Conservation (phyloP, 2,888 invertebrate genomes). For the Calliscelio sp. region DNA sequence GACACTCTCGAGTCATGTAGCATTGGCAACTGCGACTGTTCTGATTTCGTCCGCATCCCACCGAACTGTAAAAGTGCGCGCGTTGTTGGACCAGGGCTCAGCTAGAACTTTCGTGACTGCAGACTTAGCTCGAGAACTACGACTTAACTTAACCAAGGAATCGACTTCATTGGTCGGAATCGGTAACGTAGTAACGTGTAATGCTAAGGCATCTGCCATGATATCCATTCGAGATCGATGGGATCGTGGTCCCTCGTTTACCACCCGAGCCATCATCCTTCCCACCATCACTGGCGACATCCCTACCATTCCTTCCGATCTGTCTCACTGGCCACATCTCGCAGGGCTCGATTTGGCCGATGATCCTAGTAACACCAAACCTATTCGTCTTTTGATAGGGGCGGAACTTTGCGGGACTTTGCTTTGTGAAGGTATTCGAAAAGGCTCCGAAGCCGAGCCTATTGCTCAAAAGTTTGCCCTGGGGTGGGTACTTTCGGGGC, state of each 20-base stretch:
- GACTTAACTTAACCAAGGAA: background rate
- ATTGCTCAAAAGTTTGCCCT: constrained; percentile 8
- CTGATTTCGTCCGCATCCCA: background rate
- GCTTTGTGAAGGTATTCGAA: background rate
- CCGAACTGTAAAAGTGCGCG: background rate
- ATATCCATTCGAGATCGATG: constrained; percentile 12
- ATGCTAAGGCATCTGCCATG: background rate
- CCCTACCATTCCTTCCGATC: background rate
- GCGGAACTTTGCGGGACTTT: constrained; percentile 6
- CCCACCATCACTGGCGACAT: background rate
- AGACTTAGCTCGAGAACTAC: background rate
- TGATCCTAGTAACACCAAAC: background rate
- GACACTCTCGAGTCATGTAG: background rate
- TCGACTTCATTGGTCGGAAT: background rate
- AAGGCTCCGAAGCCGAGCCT: background rate
- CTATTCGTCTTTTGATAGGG: background rate
- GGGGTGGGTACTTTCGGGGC: constrained; percentile 25
- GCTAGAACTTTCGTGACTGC: background rate
- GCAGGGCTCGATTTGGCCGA: constrained; percentile 9
- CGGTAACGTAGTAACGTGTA: background rate
- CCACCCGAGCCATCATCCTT: background rate
- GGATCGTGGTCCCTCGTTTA: background rate
- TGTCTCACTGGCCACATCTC: background rate
- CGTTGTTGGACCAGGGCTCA: constrained; percentile 33
- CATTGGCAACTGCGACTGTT: constrained; percentile 39